A percentile compares a stretch with the other conserved stretches of the same genome.
Conservation (phyloP, 2,797 vertebrate genomes). For the Fistularia commersonii region DNA sequence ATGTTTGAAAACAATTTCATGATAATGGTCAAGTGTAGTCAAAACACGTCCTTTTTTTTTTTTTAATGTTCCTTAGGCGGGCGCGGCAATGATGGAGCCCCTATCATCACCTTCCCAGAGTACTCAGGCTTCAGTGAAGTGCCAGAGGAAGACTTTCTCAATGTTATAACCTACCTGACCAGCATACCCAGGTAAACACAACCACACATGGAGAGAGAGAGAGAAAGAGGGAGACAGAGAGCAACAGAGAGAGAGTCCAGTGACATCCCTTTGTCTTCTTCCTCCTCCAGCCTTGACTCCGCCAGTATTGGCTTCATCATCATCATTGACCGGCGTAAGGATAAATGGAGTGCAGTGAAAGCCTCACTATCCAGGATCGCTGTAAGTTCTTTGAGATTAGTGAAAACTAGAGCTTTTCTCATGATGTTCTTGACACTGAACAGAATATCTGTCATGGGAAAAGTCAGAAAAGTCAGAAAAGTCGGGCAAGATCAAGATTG, state of each 20-base stretch:
- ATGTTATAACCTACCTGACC: slow-evolving; percentile 91
- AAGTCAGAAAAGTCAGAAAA: too few species aligned
- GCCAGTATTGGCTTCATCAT: slow-evolving; percentile 94
- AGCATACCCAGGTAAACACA: slow-evolving; percentile 86
- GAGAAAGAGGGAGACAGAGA: not conserved
- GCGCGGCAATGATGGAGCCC: slow-evolving; percentile 88
- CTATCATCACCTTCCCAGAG: slow-evolving; percentile 93
- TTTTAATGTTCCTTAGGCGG: slow-evolving; percentile 76
- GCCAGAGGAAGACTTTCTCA: slow-evolving; percentile 90
- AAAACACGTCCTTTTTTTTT: not conserved
- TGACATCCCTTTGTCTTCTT: not conserved
- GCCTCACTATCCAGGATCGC: slow-evolving; percentile 90
- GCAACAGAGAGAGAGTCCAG: not conserved
- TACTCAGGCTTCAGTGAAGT: slow-evolving; percentile 87
- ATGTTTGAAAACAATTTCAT: too few species aligned
- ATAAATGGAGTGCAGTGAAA: slow-evolving; percentile 95
- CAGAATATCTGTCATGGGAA: too few species aligned
- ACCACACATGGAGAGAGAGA: not conserved
- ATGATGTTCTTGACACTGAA: too few species aligned
- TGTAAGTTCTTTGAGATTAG: slow-evolving; percentile 63
- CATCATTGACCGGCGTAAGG: slow-evolving; percentile 90
- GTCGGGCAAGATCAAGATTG: too few species aligned
- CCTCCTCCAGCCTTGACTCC: slow-evolving; percentile 83
- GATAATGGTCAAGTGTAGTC: not conserved
- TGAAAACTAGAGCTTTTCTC: too few species aligned